Evolutionary conservation across 1,140 invertebrate genomes (phyloP).

Genomic region (Chironomus tepperi): DNA sequence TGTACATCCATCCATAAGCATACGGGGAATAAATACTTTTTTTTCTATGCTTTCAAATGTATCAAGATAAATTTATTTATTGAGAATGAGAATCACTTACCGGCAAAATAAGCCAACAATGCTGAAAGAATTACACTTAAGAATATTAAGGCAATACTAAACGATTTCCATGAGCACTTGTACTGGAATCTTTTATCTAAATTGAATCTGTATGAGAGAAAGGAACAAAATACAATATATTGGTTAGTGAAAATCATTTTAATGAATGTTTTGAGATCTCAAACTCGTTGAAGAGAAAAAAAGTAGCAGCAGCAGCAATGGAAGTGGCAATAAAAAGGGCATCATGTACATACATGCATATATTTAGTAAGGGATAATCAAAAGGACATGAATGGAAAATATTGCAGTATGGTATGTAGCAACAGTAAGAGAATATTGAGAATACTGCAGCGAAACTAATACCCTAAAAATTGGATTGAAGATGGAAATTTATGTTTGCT

Average conservation of each 20-base stretch:
- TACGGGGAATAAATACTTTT: background rate
- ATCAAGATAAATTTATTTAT: too few relatives aligned
- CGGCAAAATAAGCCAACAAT: slow-evolving; percentile 88
- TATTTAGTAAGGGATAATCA: background rate
- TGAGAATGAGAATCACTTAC: slow-evolving; percentile 50
- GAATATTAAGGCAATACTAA: slow-evolving; percentile 82
- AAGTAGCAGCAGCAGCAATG: background rate
- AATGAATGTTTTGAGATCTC: background rate
- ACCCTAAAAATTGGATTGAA: slow-evolving; percentile 18
- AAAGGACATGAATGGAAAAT: slow-evolving; percentile 7
- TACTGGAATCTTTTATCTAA: slow-evolving; percentile 88
- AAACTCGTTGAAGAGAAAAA: background rate
- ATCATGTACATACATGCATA: background rate
- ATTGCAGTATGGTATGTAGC: background rate
- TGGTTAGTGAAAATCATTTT: slow-evolving; percentile 18
- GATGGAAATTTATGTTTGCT: slow-evolving; percentile 22
- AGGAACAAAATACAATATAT: background rate
- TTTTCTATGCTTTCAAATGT: too few relatives aligned
- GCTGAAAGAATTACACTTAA: slow-evolving; percentile 78
- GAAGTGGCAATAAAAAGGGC: background rate
- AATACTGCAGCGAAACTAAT: too few relatives aligned
- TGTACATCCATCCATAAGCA: too few relatives aligned
- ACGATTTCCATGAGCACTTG: slow-evolving; percentile 90
- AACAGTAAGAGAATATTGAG: background rate
- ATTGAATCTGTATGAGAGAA: slow-evolving; percentile 52